Evolutionary conservation across 2,113 vertebrate genomes (phyloP), one percentile per base, ranked within the genome.

Genomic region (Lynx canadensis): DNA sequence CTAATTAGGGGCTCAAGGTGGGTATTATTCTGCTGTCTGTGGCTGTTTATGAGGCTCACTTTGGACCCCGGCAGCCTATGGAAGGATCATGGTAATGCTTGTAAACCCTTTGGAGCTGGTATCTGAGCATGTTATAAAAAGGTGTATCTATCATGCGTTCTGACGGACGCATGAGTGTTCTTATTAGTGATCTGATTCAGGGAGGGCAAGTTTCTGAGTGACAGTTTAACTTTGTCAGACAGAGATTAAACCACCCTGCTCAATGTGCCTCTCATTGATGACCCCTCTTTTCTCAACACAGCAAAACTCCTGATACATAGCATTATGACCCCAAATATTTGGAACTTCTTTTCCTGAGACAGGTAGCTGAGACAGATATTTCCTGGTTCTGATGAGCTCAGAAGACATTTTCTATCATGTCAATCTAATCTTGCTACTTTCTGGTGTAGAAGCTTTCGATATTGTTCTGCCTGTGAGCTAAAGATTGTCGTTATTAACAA

Each of bases 181-280:
- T 91, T 94, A 50, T 73, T 89, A 96, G 68, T 41, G 48, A 90
- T 95, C 95, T 97, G 66, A 9, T 85, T 96, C 94, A 95, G 93
- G 63, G 96, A 97, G 78, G 91, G 38, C 60, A 60, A 69, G 78
- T 97, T 97, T 90, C 96, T 97, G 93, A 96, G 88, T 60, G 57
- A 52, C 69, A 88, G 94, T 97, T 97, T 95, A 0, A 95, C 88
- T 97, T 96, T 94, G 96, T 98, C 92, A 97, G 95, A 73, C 0
- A 2, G 96, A 97, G 98, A 98, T 71, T 71, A 96, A 97, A 80
- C 25, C 63, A 76, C 25, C 57, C 29, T 95, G 88, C 79, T 76
- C 95, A 82, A 31, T 10, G n/a, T 14, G 29, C 94, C 88, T 74
- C 92, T 98, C 94, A 96, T n/a, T 9, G 45, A 45, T 45, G 45